Percentiles rank a stretch among this genome's conserved stretches.
phyloP scores from a whole-genome alignment of 2,113 vertebrate genomes.

The Haplochromis vanheusdeni region DNA sequence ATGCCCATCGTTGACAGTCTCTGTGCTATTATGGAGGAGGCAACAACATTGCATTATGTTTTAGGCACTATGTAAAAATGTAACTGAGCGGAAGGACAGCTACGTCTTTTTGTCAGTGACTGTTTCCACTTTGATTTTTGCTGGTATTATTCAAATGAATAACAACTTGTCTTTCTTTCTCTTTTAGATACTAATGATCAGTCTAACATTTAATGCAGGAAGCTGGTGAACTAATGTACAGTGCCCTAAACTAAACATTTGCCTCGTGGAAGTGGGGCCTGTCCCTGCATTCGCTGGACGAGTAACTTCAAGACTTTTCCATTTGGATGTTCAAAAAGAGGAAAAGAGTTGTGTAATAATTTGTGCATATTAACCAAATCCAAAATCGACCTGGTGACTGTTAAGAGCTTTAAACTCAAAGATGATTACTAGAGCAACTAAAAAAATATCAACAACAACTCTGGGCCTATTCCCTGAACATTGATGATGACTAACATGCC shows the following conservation, averaged over 20 bases:
- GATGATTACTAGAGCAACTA: not conserved
- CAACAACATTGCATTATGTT: not conserved
- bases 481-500: not conserved
- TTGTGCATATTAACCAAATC: not conserved
- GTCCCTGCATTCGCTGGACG: not conserved
- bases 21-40: constrained; percentile 66
- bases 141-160: not conserved
- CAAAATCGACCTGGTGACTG: not conserved
- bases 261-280: not conserved
- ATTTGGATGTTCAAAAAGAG: not conserved
- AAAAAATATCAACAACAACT: not conserved
- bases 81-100: not conserved
- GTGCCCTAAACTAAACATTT: not conserved
- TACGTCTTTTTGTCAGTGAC: not conserved
- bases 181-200: not conserved
- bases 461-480: not conserved
- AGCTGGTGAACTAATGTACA: not conserved
- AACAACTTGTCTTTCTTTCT: not conserved
- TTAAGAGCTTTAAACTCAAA: not conserved
- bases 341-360: not conserved
- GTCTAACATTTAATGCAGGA: not conserved
- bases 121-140: not conserved
- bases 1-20: constrained; percentile 93
- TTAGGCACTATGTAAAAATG: not conserved
- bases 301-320: not conserved